Evolutionary conservation across 2,888 invertebrate species (phyloP).

Genomic region (Eumerus sabulonum): DNA sequence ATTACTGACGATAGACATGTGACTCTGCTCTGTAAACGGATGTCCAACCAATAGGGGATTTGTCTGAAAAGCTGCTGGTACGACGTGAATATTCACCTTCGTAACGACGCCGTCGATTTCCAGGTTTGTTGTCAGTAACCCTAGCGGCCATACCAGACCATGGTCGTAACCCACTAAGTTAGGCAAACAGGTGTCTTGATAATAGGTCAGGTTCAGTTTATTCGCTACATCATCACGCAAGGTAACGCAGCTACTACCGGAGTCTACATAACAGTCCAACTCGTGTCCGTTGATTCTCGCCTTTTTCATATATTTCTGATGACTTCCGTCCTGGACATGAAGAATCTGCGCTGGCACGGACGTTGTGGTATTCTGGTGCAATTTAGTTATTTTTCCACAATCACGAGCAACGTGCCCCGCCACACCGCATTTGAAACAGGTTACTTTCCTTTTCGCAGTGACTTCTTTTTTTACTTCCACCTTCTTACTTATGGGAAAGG

Average conservation of each 20-base stretch:
- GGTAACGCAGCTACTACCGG: constrained; percentile 5
- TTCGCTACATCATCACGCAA: constrained; percentile 1
- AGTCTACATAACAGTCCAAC: background rate
- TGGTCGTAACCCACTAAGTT: constrained; percentile 9
- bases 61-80: constrained; percentile 7
- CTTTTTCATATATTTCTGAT: constrained; percentile 9
- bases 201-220: background rate
- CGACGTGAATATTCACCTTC: constrained; percentile 6
- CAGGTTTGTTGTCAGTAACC: constrained; percentile 3
- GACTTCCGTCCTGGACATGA: background rate
- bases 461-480: background rate
- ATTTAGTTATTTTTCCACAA: background rate
- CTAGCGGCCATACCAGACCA: background rate
- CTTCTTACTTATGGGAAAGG: background rate
- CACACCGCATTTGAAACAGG: background rate
- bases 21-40: background rate
- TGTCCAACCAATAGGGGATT: constrained; percentile 9
- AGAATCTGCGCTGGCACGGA: too few species aligned
- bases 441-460: background rate
- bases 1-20: background rate
- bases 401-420: background rate
- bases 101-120: background rate
- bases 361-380: background rate
- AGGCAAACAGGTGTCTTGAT: background rate
- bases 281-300: constrained; percentile 4